Evolutionary conservation across 2,888 invertebrate species (phyloP).

Genomic region (Eumacrocentrus americanus): DNA sequence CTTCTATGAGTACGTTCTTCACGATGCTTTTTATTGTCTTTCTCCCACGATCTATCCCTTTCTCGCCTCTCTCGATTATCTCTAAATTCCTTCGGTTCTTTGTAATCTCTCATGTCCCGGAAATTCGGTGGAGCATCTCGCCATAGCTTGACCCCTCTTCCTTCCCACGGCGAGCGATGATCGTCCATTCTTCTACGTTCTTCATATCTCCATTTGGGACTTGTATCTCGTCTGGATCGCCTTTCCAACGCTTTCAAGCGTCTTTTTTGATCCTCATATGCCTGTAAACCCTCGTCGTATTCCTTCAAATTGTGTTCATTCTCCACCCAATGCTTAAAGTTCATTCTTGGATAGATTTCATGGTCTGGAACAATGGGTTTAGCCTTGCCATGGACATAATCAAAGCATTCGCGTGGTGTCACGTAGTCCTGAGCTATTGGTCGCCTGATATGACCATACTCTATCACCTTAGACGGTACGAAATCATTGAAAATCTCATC

Average conservation of each 20-base stretch:
- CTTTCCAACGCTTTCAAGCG: slow-evolving; percentile 30
- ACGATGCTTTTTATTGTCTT: slow-evolving; percentile 34
- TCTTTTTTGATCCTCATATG: slow-evolving; percentile 37
- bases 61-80: slow-evolving; percentile 28
- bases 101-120: slow-evolving; percentile 47
- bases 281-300: slow-evolving; percentile 51
- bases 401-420: slow-evolving; percentile 49
- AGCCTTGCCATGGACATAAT: slow-evolving; percentile 55
- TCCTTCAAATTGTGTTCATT: slow-evolving; percentile 54
- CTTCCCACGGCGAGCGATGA: slow-evolving; percentile 43
- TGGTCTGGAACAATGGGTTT: slow-evolving; percentile 50
- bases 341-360: slow-evolving; percentile 43
- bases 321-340: slow-evolving; percentile 56
- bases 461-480: slow-evolving; percentile 52
- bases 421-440: slow-evolving; percentile 41
- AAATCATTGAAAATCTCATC: slow-evolving; percentile 43
- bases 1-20: slow-evolving; percentile 38
- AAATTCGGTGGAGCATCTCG: slow-evolving; percentile 32
- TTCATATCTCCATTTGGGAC: slow-evolving; percentile 30
- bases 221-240: slow-evolving; percentile 27
- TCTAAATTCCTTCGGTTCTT: slow-evolving; percentile 27
- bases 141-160: slow-evolving; percentile 34
- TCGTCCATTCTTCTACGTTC: slow-evolving; percentile 39
- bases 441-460: slow-evolving; percentile 51
- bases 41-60: slow-evolving; percentile 31